Base-by-base conservation (phyloP, 2,797 vertebrate genomes). In the Sebastes aleutianus region DNA sequence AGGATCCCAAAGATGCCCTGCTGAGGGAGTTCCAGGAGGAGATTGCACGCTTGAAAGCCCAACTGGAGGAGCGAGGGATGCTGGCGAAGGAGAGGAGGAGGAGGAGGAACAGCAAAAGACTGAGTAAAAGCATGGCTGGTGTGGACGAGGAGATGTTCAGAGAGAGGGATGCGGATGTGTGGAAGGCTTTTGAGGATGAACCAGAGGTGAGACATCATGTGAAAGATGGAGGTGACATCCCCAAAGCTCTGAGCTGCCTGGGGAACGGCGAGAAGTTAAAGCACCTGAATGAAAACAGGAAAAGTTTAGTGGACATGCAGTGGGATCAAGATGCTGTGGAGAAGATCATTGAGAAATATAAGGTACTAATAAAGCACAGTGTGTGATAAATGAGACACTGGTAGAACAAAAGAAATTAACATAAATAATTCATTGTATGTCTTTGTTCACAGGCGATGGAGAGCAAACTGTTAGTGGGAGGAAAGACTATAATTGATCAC, bases 1-100 rank as follows among this genome's bases (percentile, higher is more conserved):
- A 99, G 90, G 98, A 99, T 88, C 98, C 98, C 86, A 99, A 99
- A 93, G 98, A 99, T 57, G 97, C 98, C 0, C 93, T 99, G 87
- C 96, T 99, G 74, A 95, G 97, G 72, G 97, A 98, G 91, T 99
- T 99, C 27, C 98, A 99, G 94, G 96, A 97, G 90, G 98, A 99
- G 95, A 99, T 99, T 0, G 91, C 96, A 5, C 96, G 98, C 31
- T 88, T 99, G 85, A 99, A 99, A 84, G 97, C 96, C 20, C 98
- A 99, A 90, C 95, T 99, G 58, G 98, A 99, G 91, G 97, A 97
- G 87, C 94, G 95, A 1, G 97, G 97, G 18, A 97, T 98, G 96
- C 87, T 99, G 26, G 96, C 97, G 0, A 98, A 97, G 91, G 97
- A 97, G 94, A 95, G 97, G 88, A 95, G 97, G 56, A 95, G 95